Base-by-base conservation (phyloP, 2,113 vertebrate species). In the Peromyscus polionotus region DNA sequence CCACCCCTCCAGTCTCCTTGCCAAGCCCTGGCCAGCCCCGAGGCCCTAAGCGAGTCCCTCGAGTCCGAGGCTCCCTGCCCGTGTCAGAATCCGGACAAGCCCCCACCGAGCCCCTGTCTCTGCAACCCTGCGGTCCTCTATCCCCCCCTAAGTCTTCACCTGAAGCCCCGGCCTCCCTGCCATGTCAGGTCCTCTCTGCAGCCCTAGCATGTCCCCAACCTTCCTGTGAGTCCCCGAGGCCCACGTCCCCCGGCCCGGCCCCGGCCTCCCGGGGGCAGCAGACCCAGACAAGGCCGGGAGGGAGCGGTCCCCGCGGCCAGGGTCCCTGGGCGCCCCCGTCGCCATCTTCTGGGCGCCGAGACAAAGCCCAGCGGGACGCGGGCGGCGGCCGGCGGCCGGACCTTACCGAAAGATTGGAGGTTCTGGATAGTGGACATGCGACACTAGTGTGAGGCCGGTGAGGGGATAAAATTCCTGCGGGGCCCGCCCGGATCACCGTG, bases 371-470 rank as follows among this genome's bases (percentile, higher is more conserved):
- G 14, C 26, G 67, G 54, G 68, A 70, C 39, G 28, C 26, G 65
- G 33, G 83, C 83, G 59, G 61, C 83, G 83, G 83, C 83, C 81
- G 59, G 79, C 19, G 61, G 2, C 10, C 24, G 12, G 54, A 0
- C 31, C 99, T 99, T 98, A 99, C 99, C 99, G 98, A 99, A 99
- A 96, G 99, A 99, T 96, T 99, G 98, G 99, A 99, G 99, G 98
- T 99, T 99, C 99, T 99, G 99, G 98, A 99, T 99, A 99, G 99
- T 99, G 98, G 99, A 99, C 99, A 99, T 99, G 99, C 99, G 99
- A 99, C 98, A 99, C 98, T 98, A 99, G 98, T 98, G 97, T 97
- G 98, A 98, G 98, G 98, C 98, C 99, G 98, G 90, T 68, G 98
- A 98, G 97, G 98, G 97, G 98, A 97, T 93, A 98, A 98, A 99